phyloP scores from a whole-genome alignment of 2,113 vertebrate genomes.

The Aptenodytes patagonicus region DNA sequence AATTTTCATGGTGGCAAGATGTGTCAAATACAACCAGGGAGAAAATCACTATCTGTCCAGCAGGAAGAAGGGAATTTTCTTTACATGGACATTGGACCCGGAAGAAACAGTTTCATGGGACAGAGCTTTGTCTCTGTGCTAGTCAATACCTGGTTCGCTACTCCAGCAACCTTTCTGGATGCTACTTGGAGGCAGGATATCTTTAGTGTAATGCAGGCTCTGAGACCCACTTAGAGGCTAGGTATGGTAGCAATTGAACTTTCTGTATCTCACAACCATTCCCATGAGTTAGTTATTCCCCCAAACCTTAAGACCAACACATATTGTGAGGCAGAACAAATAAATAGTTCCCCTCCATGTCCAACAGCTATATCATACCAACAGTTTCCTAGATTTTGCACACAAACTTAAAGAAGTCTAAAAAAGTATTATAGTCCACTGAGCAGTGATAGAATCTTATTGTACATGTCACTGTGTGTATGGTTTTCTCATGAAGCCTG shows the following conservation, averaged over 20 bases:
- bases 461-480: accelerated
- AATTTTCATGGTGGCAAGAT: background rate
- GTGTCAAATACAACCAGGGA: background rate
- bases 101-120: background rate
- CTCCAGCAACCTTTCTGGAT: background rate
- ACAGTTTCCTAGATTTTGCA: background rate
- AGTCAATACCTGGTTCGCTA: background rate
- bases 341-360: background rate
- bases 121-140: background rate
- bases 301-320: background rate
- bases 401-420: accelerated
- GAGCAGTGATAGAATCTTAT: background rate
- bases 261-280: background rate
- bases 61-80: background rate
- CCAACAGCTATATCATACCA: background rate
- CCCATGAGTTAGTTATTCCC: background rate
- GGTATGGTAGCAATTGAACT: background rate
- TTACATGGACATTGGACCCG: accelerated
- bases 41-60: background rate
- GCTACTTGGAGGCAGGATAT: background rate
- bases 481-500: background rate
- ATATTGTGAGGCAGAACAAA: background rate
- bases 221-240: background rate
- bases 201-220: background rate
- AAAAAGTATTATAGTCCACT: background rate